These are phyloP conservation scores for Pogoniulus pusillus DNA, from an alignment of 2,797 vertebrate species.

Conservation along the genomic window DNA sequence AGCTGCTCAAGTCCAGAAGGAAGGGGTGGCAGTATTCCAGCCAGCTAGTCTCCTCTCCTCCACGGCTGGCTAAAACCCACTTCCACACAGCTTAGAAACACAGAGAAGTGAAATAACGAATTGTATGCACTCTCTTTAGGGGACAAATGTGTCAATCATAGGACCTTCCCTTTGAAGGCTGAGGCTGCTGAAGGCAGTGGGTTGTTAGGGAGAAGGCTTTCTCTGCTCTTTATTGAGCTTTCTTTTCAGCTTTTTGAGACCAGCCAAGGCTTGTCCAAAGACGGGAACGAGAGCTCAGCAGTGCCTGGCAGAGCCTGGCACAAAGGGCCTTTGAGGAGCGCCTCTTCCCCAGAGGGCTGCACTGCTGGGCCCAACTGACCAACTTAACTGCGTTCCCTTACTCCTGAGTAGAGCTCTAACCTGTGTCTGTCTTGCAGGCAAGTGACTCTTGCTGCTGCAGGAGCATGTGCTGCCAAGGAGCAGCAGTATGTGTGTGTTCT, in stretches of 20 bases:
- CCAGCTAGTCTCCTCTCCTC: background rate
- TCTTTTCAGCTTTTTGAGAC: slow-evolving; percentile 32
- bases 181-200: slow-evolving; percentile 38
- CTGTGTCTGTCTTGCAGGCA: fast-evolving
- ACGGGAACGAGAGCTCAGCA: background rate
- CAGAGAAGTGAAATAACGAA: slow-evolving; percentile 48
- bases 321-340: slow-evolving; percentile 74
- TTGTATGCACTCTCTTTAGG: slow-evolving; percentile 49
- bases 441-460: fast-evolving
- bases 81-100: slow-evolving; percentile 57
- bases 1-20: background rate
- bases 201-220: slow-evolving; percentile 71
- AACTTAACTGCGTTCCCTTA: background rate
- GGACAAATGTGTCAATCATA: slow-evolving; percentile 70
- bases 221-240: slow-evolving; percentile 56
- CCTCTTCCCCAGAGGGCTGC: slow-evolving; percentile 34
- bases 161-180: slow-evolving; percentile 62
- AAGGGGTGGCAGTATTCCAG: background rate
- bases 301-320: slow-evolving; percentile 58
- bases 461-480: fast-evolving
- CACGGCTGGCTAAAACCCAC: background rate
- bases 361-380: slow-evolving; percentile 59
- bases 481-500: fast-evolving
- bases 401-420: background rate
- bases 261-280: slow-evolving; percentile 10